Conservation (phyloP, 2,113 vertebrate species). For the Chaetodon auriga region DNA sequence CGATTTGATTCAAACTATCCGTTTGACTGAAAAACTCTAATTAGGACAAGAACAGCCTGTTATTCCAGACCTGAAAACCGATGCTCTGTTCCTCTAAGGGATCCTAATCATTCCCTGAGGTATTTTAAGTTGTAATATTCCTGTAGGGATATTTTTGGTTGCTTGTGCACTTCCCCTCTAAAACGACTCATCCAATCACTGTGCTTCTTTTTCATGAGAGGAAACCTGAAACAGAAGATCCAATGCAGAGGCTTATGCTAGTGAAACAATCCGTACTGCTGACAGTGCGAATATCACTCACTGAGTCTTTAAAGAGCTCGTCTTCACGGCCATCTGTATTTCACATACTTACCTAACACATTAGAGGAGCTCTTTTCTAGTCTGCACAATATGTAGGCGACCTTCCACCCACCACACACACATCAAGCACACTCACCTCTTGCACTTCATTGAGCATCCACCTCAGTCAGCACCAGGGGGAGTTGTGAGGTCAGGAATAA, state of each 20-base stretch:
- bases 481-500: conserved; percentile 68
- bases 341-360: conserved; percentile 26
- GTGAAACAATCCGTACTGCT: conserved; percentile 45
- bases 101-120: conserved; percentile 45
- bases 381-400: conserved; percentile 44
- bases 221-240: conserved; percentile 32
- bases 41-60: conserved; percentile 57
- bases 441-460: conserved; percentile 56
- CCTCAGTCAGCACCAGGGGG: conserved; percentile 77
- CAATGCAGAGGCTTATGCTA: conserved; percentile 22
- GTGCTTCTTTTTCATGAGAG: conserved; percentile 20
- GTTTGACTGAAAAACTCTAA: conserved; percentile 60
- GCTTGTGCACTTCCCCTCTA: conserved; percentile 14
- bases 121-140: conserved; percentile 29
- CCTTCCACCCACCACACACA: conserved; percentile 39
- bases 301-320: conserved; percentile 22
- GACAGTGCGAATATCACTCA: conserved; percentile 37
- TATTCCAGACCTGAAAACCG: conserved; percentile 40
- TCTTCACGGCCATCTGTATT: conserved; percentile 8
- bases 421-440: conserved; percentile 24
- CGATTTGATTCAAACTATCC: conserved; percentile 53
- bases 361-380: conserved; percentile 4
- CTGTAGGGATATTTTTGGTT: conserved; percentile 48
- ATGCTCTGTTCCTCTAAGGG: conserved; percentile 55
- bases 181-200: conserved; percentile 11